Evolutionary conservation across 2,113 vertebrate species (phyloP).

Genomic region (Rhegmatorhina hoffmannsi): DNA sequence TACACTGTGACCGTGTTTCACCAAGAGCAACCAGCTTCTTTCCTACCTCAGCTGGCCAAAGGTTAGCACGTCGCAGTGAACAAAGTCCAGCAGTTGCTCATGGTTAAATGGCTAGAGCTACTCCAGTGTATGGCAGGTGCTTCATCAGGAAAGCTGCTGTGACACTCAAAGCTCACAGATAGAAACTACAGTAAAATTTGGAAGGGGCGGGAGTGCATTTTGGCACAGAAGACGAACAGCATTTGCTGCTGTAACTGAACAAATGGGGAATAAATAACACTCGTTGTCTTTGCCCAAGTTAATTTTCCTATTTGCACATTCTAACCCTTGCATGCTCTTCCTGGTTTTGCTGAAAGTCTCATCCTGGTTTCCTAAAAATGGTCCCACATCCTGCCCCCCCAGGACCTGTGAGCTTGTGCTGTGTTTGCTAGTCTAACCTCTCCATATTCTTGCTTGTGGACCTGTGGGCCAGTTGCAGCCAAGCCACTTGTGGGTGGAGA

Average conservation of each 20-base stretch:
- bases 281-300: background rate
- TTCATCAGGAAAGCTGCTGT: background rate
- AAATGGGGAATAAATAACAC: constrained; percentile 23
- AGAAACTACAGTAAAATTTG: background rate
- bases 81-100: constrained; percentile 26
- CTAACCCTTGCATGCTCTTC: background rate
- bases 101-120: background rate
- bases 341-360: background rate
- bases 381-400: background rate
- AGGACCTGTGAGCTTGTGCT: accelerated
- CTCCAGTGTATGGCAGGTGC: background rate
- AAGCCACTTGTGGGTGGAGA: accelerated
- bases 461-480: background rate
- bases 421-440: background rate
- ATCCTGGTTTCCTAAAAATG: background rate
- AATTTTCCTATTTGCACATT: constrained; percentile 44
- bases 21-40: background rate
- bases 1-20: background rate
- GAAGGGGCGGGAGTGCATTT: background rate
- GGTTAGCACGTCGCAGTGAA: background rate
- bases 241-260: background rate
- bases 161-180: background rate
- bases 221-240: background rate
- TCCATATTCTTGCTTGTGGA: background rate
- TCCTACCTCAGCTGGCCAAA: constrained; percentile 17